Evolutionary conservation across 2,113 vertebrate species (phyloP).

Genomic region (Laterallus jamaicensis): DNA sequence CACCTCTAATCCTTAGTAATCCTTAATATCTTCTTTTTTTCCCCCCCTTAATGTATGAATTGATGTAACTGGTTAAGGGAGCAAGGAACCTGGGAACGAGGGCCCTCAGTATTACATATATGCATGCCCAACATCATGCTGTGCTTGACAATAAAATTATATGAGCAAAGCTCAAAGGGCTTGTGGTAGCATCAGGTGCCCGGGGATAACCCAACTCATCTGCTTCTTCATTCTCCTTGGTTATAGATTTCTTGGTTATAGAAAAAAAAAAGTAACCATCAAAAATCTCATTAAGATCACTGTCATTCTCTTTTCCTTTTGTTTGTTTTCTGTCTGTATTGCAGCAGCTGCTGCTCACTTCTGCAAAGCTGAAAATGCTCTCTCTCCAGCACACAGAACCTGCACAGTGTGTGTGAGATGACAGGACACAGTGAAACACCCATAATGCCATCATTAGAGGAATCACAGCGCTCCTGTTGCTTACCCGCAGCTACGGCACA

Average conservation of each 20-base stretch:
- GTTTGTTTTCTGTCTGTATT: not conserved
- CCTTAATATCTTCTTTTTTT: not conserved
- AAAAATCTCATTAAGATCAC: not conserved
- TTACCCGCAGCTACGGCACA: not conserved
- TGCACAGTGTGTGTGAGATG: not conserved
- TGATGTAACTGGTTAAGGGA: not conserved
- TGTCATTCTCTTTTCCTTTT: not conserved
- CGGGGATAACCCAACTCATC: accelerated
- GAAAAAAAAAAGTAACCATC: not conserved
- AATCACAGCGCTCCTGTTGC: not conserved
- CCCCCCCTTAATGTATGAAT: not conserved
- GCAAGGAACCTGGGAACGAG: not conserved
- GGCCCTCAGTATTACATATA: not conserved
- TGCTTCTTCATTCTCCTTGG: not conserved
- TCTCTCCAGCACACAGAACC: not conserved
- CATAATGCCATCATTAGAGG: not conserved
- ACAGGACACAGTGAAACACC: not conserved
- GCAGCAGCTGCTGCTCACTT: not conserved
- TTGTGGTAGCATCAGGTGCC: not conserved
- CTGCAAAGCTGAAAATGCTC: not conserved
- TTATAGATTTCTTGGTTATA: not conserved
- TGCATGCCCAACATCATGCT: not conserved
- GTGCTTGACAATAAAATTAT: not conserved
- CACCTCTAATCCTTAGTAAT: conserved; percentile 2
- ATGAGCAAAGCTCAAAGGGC: not conserved